Conservation (phyloP, 2,113 vertebrate genomes). For the Cynopterus brachyotis region DNA sequence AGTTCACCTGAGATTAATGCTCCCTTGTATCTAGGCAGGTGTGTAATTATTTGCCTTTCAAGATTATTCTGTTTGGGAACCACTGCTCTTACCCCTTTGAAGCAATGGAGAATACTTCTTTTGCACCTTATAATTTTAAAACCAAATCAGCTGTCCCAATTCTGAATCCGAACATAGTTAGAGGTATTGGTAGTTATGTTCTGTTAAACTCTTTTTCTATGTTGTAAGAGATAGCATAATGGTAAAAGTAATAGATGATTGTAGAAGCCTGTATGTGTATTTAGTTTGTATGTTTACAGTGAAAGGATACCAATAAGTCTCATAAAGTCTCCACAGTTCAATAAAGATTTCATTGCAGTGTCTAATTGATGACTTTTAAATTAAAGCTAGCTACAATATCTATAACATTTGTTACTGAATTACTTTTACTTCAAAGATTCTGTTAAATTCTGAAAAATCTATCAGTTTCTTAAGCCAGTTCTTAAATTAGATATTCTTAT, state of each 20-base stretch:
- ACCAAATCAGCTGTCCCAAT: neutral
- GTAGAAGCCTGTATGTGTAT: neutral
- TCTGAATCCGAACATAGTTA: conserved; percentile 2
- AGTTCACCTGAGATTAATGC: neutral
- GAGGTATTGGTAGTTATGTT: neutral
- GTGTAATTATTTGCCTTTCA: neutral
- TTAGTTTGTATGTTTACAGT: neutral
- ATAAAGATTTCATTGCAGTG: neutral
- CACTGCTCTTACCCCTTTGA: neutral
- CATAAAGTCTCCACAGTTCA: neutral
- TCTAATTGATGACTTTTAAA: conserved; percentile 32
- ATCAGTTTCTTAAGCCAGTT: neutral
- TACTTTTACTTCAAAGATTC: conserved; percentile 35
- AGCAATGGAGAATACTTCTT: neutral
- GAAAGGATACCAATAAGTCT: neutral
- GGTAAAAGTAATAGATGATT: conserved; percentile 6
- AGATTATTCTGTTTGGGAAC: neutral
- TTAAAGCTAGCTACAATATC: conserved; percentile 24
- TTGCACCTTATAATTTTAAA: neutral
- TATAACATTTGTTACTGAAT: neutral
- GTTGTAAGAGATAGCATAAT: conserved; percentile 8
- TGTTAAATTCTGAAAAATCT: conserved; percentile 10
- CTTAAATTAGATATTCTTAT: conserved; percentile 3
- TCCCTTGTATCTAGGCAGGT: neutral
- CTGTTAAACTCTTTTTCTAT: conserved; percentile 9